Evolutionary conservation across 2,113 vertebrate species (phyloP).

Genomic region (Pelobates fuscus): DNA sequence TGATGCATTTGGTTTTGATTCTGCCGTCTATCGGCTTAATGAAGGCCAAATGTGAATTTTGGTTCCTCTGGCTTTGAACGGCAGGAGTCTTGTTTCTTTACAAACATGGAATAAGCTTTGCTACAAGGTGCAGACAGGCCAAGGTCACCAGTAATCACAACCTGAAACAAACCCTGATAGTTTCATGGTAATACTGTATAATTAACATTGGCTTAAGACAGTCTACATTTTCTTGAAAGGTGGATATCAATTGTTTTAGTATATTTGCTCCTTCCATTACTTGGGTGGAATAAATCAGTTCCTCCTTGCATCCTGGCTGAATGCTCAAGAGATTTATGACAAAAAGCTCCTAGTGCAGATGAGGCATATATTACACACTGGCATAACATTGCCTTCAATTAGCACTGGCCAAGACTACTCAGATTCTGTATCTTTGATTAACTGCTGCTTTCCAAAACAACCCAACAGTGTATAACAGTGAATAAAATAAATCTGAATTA

Average conservation of each 20-base stretch:
- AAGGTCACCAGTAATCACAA: slow-evolving; percentile 60
- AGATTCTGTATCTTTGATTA: not conserved
- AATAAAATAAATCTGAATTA: too few relatives aligned
- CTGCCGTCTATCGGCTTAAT: slow-evolving; percentile 63
- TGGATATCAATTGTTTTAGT: slow-evolving; percentile 48
- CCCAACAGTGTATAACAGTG: too few relatives aligned
- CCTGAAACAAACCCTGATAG: slow-evolving; percentile 59
- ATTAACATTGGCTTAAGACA: slow-evolving; percentile 55
- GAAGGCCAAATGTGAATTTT: slow-evolving; percentile 69
- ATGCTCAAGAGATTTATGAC: slow-evolving; percentile 29
- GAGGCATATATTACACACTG: slow-evolving; percentile 27
- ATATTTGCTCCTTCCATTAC: slow-evolving; percentile 51
- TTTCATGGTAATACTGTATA: slow-evolving; percentile 56
- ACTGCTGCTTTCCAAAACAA: not conserved
- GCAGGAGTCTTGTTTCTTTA: slow-evolving; percentile 61
- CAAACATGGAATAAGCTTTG: slow-evolving; percentile 55
- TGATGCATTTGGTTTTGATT: slow-evolving; percentile 64
- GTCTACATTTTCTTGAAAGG: slow-evolving; percentile 49
- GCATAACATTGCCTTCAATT: not conserved
- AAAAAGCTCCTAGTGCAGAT: slow-evolving; percentile 4
- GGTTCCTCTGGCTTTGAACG: slow-evolving; percentile 66
- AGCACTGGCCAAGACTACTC: not conserved
- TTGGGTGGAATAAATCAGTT: slow-evolving; percentile 44
- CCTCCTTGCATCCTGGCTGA: slow-evolving; percentile 19
- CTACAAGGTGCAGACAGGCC: slow-evolving; percentile 59